Evolutionary conservation across 2,888 invertebrate genomes (phyloP).

Genomic region (Spisula solida): DNA sequence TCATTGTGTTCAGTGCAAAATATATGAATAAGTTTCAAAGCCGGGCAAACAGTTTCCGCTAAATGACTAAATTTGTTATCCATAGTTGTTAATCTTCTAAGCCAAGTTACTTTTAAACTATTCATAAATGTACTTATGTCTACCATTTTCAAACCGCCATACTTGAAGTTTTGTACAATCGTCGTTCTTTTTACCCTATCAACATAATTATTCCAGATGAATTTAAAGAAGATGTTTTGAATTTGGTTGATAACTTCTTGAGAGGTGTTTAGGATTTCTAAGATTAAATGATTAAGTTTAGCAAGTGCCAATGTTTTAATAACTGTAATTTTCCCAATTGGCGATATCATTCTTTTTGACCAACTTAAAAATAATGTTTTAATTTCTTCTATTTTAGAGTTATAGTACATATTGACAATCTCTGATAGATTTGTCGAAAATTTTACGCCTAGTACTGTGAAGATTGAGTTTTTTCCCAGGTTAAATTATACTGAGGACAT

Average conservation of each 20-base stretch:
- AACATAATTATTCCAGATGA: background rate
- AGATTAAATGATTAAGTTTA: background rate
- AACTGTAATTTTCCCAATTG: background rate
- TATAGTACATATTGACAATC: background rate
- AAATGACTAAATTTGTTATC: background rate
- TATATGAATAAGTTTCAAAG: background rate
- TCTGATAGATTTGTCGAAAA: background rate
- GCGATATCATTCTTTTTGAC: background rate
- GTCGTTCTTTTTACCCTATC: background rate
- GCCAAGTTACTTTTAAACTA: background rate
- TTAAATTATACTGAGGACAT: background rate
- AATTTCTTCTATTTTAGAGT: background rate
- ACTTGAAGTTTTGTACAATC: background rate
- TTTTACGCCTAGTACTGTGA: background rate
- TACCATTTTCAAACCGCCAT: background rate
- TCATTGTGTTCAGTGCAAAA: background rate
- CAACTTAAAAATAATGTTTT: background rate
- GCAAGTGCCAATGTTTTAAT: background rate
- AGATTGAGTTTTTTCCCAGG: background rate
- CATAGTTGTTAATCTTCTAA: background rate
- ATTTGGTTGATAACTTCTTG: background rate
- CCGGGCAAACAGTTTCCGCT: background rate
- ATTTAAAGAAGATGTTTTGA: background rate
- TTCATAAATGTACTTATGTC: background rate
- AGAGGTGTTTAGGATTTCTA: background rate